A percentile compares a stretch with the other conserved stretches of the same genome.
Evolutionary conservation across 2,797 vertebrate genomes (phyloP).

Genomic region (Epinephelus malabaricus): DNA sequence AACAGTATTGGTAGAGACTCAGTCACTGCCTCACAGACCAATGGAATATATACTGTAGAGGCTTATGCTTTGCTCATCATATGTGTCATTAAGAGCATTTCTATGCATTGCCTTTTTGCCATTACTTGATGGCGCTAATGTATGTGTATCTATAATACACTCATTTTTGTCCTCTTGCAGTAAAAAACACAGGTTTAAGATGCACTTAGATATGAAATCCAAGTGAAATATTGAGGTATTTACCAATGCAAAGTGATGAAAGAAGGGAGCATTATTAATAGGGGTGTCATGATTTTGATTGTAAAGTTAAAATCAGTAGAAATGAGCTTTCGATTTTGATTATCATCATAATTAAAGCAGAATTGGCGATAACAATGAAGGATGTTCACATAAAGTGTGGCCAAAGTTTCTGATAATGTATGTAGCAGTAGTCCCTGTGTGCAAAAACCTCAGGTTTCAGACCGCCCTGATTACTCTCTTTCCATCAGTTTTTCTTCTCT

Average conservation of each 20-base stretch:
- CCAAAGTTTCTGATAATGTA: too few species aligned
- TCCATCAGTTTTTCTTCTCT: too few species aligned
- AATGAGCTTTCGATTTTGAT: too few species aligned
- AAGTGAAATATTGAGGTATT: neutral
- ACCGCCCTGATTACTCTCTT: too few species aligned
- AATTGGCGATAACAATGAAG: too few species aligned
- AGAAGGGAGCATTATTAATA: neutral
- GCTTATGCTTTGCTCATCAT: slow-evolving; percentile 7
- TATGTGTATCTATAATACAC: neutral
- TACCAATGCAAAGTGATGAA: neutral
- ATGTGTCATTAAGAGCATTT: slow-evolving; percentile 1
- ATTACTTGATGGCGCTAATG: neutral
- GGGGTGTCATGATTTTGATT: too few species aligned
- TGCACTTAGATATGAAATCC: neutral
- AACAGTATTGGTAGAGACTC: slow-evolving; percentile 8
- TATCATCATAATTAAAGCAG: too few species aligned
- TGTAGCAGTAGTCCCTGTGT: too few species aligned
- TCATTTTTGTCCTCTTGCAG: neutral
- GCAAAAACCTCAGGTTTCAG: too few species aligned
- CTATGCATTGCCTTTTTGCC: neutral
- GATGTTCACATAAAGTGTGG: too few species aligned
- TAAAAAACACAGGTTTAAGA: neutral
- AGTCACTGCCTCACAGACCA: slow-evolving; percentile 3
- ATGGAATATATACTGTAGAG: slow-evolving; percentile 24
- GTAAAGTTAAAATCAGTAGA: too few species aligned